Evolutionary conservation across 2,888 invertebrate genomes (phyloP), one percentile per base, ranked within the genome.

Genomic region (Azorinus chamasolen): DNA sequence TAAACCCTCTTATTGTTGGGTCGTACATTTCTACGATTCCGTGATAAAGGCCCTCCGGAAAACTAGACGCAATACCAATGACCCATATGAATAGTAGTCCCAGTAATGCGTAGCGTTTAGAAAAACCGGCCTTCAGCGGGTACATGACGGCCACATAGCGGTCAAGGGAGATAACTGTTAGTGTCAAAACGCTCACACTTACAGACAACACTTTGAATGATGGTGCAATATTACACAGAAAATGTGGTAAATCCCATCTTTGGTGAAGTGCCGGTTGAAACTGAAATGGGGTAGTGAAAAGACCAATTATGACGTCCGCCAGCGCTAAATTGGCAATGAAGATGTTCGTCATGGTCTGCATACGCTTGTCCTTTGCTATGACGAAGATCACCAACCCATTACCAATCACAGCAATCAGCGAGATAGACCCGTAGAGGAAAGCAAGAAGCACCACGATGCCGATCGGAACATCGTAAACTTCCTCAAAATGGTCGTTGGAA

Each of bases 141-240:
- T 92, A 91, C 27, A 94, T 84, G 22, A 94, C 93, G n/a, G 94
- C 93, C 22, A 92, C 91, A 93, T 97, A 97, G 20, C 97, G 95
- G 93, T 97, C 97, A 69, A 97, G 95, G 0, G 97, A 97, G 69
- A 97, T 97, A 58, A 96, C 96, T 12, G 97, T 96, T 24, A 97
- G 94, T 0, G 97, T 97, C 90, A 97, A 96, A 43, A 97, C 96
- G 85, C 96, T 96, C n/a, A 97, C 97, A 90, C 96, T 97, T 1
- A 97, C 97, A 83, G 96, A 96, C 18, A 97, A 94, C 0, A 96
- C 95, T 93, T 97, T 97, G 12, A 97, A 96, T 93, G 97, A 97
- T 0, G 97, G 97, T 84, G 97, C 97, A 92, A 97, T 96, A 0
- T 96, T 95, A 91, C 97, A 97, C 96, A 97, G 96, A 91, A 97